These are phyloP conservation scores for Rhinoptilus africanus DNA, from an alignment of 2,113 vertebrate species.

Conservation along the genomic window DNA sequence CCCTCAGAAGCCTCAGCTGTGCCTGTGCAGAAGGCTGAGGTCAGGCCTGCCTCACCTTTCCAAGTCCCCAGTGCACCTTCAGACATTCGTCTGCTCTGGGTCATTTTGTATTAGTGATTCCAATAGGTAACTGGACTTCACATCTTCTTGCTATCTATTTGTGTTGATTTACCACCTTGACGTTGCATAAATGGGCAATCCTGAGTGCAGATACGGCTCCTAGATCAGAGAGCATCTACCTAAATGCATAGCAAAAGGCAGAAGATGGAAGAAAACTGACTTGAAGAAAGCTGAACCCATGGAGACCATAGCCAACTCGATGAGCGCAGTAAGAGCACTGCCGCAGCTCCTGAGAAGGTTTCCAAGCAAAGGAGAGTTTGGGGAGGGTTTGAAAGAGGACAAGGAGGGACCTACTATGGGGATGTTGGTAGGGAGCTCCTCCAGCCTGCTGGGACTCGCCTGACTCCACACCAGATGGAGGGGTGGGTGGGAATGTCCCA, in stretches of 20 bases:
- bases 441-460: background rate
- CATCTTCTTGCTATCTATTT: background rate
- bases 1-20: background rate
- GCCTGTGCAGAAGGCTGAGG: background rate
- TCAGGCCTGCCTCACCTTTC: background rate
- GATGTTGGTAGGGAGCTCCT: background rate
- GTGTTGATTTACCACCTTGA: background rate
- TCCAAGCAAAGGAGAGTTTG: background rate
- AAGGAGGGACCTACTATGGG: background rate
- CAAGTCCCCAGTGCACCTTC: background rate
- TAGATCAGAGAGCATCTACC: background rate
- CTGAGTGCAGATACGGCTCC: background rate
- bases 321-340: background rate
- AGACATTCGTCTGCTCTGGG: background rate
- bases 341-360: background rate
- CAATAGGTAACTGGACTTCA: background rate
- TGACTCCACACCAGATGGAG: background rate
- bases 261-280: background rate
- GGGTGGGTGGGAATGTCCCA: background rate
- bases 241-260: background rate
- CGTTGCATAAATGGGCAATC: background rate
- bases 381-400: background rate
- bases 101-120: background rate
- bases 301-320: background rate
- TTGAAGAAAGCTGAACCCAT: background rate